Conservation (phyloP, 2,113 vertebrate species). For the Ciconia stormi region DNA sequence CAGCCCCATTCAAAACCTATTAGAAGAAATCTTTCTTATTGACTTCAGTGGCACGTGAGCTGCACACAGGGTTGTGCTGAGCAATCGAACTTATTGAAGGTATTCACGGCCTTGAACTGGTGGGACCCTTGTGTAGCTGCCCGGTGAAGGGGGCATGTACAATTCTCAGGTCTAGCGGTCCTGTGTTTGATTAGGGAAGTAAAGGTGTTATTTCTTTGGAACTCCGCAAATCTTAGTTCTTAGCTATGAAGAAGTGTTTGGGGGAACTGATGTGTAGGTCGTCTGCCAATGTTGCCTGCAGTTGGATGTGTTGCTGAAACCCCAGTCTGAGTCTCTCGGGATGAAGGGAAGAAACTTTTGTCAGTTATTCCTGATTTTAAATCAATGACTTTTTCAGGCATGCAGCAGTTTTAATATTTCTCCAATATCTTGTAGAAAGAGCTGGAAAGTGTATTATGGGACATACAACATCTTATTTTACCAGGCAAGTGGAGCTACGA, state of each 20-base stretch:
- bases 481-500: too few species aligned
- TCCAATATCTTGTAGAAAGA: background rate
- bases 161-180: rapidly evolving
- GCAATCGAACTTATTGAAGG: background rate
- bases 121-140: too few species aligned
- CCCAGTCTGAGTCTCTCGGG: background rate
- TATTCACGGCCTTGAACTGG: rapidly evolving
- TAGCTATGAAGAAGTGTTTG: background rate
- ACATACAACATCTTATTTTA: background rate
- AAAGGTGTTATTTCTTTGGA: background rate
- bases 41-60: background rate
- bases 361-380: background rate
- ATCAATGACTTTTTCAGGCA: background rate
- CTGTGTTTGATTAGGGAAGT: background rate
- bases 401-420: background rate
- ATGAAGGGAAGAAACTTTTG: background rate
- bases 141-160: rapidly evolving
- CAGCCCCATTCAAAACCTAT: background rate
- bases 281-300: background rate
- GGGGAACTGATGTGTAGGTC: background rate
- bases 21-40: background rate
- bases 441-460: background rate
- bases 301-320: background rate
- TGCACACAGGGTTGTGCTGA: background rate
- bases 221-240: background rate